Conservation (phyloP, 30 jellyfish, hydroid and myxozoan species). For the Aurelia sp. region DNA sequence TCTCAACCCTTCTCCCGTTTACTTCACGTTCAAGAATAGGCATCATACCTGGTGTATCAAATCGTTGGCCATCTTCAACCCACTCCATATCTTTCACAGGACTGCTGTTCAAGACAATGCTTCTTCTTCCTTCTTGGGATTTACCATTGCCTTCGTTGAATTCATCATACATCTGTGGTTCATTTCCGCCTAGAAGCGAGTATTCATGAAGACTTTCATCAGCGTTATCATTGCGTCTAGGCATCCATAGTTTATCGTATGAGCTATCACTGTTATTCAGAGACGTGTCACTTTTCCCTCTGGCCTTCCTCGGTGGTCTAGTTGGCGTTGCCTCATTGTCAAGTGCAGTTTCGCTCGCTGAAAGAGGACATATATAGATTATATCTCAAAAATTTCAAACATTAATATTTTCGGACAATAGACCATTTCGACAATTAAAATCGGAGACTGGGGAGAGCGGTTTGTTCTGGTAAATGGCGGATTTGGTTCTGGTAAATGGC, state of each 20-base stretch:
- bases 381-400: too few species aligned
- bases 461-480: too few species aligned
- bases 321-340: slow-evolving; percentile 35
- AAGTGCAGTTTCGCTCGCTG: slow-evolving; percentile 23
- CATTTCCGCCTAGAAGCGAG: slow-evolving; percentile 32
- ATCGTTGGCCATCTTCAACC: slow-evolving; percentile 43
- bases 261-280: background rate
- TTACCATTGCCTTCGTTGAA: slow-evolving; percentile 33
- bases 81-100: slow-evolving; percentile 43
- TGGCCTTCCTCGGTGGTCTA: slow-evolving; percentile 73
- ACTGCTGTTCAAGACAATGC: slow-evolving; percentile 58
- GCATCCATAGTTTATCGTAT: slow-evolving; percentile 73
- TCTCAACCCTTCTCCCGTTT: too few species aligned
- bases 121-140: background rate
- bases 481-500: too few species aligned
- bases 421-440: too few species aligned
- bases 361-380: background rate
- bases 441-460: too few species aligned
- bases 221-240: slow-evolving; percentile 1
- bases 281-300: slow-evolving; percentile 58
- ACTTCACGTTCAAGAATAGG: too few species aligned
- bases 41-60: background rate
- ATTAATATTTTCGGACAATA: too few species aligned
- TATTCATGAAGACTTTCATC: slow-evolving; percentile 29
- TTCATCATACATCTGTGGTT: slow-evolving; percentile 8